These are phyloP conservation scores for Muricea muricata DNA, from an alignment of 92 coral and sea anemone species.

Conservation along the genomic window DNA sequence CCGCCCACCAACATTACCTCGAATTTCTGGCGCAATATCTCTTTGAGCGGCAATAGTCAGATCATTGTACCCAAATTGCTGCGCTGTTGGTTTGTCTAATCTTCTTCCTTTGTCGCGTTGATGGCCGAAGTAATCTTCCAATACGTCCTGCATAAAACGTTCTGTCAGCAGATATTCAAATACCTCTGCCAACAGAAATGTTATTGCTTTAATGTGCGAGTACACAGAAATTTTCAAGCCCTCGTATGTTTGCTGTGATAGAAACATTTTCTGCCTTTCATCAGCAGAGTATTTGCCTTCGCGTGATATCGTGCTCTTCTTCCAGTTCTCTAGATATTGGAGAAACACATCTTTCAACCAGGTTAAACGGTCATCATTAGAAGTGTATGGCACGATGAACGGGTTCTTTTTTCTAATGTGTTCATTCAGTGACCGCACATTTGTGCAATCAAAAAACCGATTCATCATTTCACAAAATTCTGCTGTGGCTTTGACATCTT, in stretches of 20 bases:
- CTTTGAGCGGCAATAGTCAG: slow-evolving; percentile 12
- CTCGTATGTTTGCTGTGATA: not conserved
- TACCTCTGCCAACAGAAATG: not conserved
- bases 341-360: slow-evolving; percentile 12
- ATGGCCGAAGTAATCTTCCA: slow-evolving; percentile 2
- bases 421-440: too few species aligned
- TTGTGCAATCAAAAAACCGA: too few species aligned
- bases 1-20: slow-evolving; percentile 23
- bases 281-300: not conserved
- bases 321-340: not conserved
- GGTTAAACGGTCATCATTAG: too few species aligned
- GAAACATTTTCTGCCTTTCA: not conserved
- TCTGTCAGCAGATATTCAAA: not conserved
- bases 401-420: too few species aligned
- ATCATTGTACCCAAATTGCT: not conserved
- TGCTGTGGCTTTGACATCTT: too few species aligned
- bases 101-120: not conserved
- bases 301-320: not conserved
- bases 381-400: too few species aligned
- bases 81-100: slow-evolving; percentile 10
- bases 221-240: not conserved
- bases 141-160: not conserved
- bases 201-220: not conserved
- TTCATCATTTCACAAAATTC: too few species aligned
- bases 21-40: slow-evolving; percentile 1